phyloP scores from a whole-genome alignment of 64 coral and sea anemone species.

The Pachyseris speciosa region DNA sequence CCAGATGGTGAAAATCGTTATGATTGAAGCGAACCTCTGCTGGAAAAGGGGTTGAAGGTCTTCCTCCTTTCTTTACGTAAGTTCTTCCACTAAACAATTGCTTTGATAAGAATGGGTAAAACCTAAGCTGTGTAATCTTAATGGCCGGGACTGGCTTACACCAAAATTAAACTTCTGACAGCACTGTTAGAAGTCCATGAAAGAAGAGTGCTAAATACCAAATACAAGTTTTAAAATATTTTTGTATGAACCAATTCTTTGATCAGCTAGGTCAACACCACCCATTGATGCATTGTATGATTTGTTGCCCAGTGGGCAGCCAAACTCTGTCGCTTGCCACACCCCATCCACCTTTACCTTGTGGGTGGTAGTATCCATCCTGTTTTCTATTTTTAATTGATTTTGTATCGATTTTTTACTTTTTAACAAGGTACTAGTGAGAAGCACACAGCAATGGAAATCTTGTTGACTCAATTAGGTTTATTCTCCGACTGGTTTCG shows the following conservation, averaged over 20 bases:
- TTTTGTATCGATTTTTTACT: too few species aligned
- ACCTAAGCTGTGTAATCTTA: conserved; percentile 18
- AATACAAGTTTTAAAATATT: conserved; percentile 38
- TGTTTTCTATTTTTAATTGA: conserved; percentile 5
- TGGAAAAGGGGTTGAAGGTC: background rate
- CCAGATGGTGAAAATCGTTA: conserved; percentile 24
- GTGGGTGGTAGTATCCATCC: background rate
- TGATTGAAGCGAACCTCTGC: background rate
- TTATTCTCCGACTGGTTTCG: too few species aligned
- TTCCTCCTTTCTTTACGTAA: background rate
- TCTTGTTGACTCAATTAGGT: too few species aligned
- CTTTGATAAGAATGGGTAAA: background rate
- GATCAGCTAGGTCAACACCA: conserved; percentile 27
- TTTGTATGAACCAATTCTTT: conserved; percentile 9
- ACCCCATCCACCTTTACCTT: conserved; percentile 5
- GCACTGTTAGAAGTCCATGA: conserved; percentile 30
- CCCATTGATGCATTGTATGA: conserved; percentile 4
- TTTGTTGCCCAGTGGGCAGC: conserved; percentile 1
- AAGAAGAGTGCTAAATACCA: conserved; percentile 27
- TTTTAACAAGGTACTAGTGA: too few species aligned
- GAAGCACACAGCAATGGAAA: too few species aligned
- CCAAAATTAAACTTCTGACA: conserved; percentile 15
- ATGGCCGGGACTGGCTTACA: conserved; percentile 11
- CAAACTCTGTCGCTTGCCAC: conserved; percentile 25
- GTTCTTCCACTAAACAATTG: conserved; percentile 30